Percentiles rank a stretch among this genome's conserved stretches.
phyloP scores from a whole-genome alignment of 2,888 invertebrate genomes.

The Tribolium freemani region DNA sequence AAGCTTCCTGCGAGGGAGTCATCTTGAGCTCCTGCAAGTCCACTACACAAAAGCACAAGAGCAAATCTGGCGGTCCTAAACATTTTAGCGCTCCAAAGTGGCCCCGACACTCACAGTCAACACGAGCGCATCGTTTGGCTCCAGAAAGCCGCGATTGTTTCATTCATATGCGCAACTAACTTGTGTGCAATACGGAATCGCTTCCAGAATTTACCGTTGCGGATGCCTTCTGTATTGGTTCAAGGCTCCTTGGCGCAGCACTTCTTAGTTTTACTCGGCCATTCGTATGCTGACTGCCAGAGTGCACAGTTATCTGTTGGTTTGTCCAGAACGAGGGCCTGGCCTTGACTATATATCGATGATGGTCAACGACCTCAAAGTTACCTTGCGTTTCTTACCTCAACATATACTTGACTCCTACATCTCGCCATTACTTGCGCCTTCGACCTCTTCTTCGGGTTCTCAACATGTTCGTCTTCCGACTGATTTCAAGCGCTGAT shows the following conservation, averaged over 20 bases:
- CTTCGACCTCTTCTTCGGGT: constrained; percentile 23
- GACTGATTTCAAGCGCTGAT: constrained; percentile 22
- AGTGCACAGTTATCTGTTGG: constrained; percentile 62
- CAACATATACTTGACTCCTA: constrained; percentile 51
- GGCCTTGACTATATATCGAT: constrained; percentile 59
- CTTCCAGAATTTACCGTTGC: constrained; percentile 67
- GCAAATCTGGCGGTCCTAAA: constrained; percentile 56
- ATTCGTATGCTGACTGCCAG: constrained; percentile 57
- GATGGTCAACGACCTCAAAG: constrained; percentile 62
- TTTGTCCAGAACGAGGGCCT: constrained; percentile 54
- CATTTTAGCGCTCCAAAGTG: constrained; percentile 49
- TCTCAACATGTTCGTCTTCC: neutral
- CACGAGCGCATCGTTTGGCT: constrained; percentile 53
- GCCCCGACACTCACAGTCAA: constrained; percentile 59
- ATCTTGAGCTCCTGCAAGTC: constrained; percentile 71
- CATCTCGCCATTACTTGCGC: constrained; percentile 41
- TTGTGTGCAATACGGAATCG: constrained; percentile 65
- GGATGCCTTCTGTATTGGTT: constrained; percentile 53
- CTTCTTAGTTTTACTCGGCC: constrained; percentile 56
- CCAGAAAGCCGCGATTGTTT: constrained; percentile 51
- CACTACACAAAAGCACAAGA: constrained; percentile 58
- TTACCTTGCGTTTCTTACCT: constrained; percentile 54
- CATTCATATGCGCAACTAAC: constrained; percentile 65
- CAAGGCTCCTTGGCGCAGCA: constrained; percentile 53
- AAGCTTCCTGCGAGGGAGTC: constrained; percentile 87